These are phyloP conservation scores for Saccopteryx bilineata DNA, from an alignment of 2,113 vertebrate genomes.

Conservation along the genomic window DNA sequence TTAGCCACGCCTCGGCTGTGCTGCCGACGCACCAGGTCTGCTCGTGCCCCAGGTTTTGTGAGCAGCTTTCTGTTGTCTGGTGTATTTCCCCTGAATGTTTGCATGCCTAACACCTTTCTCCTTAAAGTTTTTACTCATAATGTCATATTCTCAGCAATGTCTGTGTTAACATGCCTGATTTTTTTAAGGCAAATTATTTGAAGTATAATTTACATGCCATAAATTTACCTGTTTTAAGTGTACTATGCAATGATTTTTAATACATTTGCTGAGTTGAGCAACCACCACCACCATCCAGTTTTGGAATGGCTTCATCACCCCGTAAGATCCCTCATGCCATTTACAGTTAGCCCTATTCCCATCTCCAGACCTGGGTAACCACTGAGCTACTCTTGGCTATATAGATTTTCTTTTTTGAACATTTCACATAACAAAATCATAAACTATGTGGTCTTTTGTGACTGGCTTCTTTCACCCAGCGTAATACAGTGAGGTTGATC, in stretches of 20 bases:
- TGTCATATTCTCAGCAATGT: neutral
- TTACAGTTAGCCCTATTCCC: neutral
- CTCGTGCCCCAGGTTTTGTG: neutral
- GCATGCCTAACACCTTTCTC: neutral
- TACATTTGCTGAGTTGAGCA: neutral
- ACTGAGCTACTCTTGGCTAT: neutral
- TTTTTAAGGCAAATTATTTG: neutral
- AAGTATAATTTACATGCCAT: neutral
- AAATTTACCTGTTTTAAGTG: neutral
- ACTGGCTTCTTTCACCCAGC: neutral
- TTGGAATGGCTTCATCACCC: neutral
- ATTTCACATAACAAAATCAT: neutral
- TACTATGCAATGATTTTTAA: neutral
- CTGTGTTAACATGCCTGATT: neutral
- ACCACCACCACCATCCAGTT: neutral
- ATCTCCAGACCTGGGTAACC: neutral
- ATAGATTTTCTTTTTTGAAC: constrained; percentile 3
- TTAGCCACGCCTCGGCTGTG: neutral
- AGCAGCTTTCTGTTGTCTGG: neutral
- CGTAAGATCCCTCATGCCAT: neutral
- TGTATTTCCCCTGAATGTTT: neutral
- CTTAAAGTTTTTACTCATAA: neutral
- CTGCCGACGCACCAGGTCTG: neutral
- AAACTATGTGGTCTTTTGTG: neutral
- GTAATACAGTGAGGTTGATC: neutral